A percentile compares a stretch with the other conserved stretches of the same genome.
These are phyloP conservation scores for Subacronicta megacephala DNA, from an alignment of 2,888 invertebrate genomes.

Conservation along the genomic window DNA sequence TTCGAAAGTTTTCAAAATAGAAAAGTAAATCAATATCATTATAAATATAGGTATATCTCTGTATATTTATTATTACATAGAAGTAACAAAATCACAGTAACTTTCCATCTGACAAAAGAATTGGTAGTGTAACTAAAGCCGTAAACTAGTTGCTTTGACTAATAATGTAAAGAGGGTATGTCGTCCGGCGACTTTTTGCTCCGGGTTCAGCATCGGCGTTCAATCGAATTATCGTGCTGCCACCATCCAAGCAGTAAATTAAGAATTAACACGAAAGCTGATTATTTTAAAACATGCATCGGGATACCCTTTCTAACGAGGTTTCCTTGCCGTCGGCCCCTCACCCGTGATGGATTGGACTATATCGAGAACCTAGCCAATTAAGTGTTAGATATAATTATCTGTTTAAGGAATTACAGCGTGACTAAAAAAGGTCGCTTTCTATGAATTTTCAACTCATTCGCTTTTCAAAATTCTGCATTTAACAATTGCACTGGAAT, in stretches of 20 bases:
- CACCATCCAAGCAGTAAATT: conserved; percentile 87
- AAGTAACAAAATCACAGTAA: conserved; percentile 31
- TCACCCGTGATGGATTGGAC: conserved; percentile 48
- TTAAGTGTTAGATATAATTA: conserved; percentile 45
- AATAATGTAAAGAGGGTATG: conserved; percentile 49
- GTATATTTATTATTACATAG: too few species aligned
- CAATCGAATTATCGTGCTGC: conserved; percentile 82
- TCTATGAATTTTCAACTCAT: too few species aligned
- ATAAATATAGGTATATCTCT: too few species aligned
- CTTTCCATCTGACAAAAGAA: too few species aligned
- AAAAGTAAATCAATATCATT: too few species aligned
- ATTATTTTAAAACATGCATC: conserved; percentile 88
- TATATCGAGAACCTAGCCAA: conserved; percentile 37
- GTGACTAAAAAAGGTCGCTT: too few species aligned
- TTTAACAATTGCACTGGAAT: too few species aligned
- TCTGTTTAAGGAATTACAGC: conserved; percentile 30
- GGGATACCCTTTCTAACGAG: conserved; percentile 85
- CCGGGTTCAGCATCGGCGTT: conserved; percentile 67
- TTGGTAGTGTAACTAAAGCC: too few species aligned
- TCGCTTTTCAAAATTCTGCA: too few species aligned
- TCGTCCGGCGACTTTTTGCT: conserved; percentile 79
- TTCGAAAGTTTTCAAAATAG: too few species aligned
- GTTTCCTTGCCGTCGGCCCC: conserved; percentile 62
- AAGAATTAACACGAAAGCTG: conserved; percentile 86
- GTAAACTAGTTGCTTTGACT: conserved; percentile 41